Conservation (phyloP, 2,113 vertebrate species). For the Pontoporia blainvillei region DNA sequence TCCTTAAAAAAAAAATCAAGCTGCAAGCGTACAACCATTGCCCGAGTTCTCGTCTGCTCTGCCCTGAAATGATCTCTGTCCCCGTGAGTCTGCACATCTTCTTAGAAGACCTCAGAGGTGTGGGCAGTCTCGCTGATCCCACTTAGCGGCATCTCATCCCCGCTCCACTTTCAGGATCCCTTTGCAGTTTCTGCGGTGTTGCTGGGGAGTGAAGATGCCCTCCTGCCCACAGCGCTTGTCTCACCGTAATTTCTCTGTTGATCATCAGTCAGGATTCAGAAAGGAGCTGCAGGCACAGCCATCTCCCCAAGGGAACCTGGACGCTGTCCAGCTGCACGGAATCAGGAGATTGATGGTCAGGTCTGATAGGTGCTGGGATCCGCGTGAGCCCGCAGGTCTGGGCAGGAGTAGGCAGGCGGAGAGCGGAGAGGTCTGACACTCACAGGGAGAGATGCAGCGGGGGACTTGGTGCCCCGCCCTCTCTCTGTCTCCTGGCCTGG, state of each 20-base stretch:
- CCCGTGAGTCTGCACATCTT: accelerated
- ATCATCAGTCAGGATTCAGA: neutral
- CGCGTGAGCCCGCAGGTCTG: neutral
- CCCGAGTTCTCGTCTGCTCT: neutral
- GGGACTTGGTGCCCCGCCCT: accelerated
- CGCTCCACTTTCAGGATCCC: neutral
- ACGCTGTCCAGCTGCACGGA: neutral
- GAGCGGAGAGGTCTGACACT: neutral
- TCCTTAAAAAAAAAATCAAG: neutral
- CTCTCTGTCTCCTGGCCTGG: neutral
- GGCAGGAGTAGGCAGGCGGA: accelerated
- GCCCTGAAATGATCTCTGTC: neutral
- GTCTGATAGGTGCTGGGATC: neutral
- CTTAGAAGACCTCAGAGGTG: neutral
- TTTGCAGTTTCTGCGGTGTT: accelerated
- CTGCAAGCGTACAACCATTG: neutral
- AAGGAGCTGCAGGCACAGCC: neutral
- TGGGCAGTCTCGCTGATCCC: accelerated
- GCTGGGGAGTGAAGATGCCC: accelerated
- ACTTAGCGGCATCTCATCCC: accelerated
- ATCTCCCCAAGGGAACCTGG: neutral
- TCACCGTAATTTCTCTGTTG: neutral
- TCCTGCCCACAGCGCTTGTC: accelerated
- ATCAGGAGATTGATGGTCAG: neutral
- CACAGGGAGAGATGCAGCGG: neutral